Percentiles rank a stretch among this genome's conserved stretches.
phyloP scores from a whole-genome alignment of 2,888 invertebrate genomes.

The Athripsodes cinereus region DNA sequence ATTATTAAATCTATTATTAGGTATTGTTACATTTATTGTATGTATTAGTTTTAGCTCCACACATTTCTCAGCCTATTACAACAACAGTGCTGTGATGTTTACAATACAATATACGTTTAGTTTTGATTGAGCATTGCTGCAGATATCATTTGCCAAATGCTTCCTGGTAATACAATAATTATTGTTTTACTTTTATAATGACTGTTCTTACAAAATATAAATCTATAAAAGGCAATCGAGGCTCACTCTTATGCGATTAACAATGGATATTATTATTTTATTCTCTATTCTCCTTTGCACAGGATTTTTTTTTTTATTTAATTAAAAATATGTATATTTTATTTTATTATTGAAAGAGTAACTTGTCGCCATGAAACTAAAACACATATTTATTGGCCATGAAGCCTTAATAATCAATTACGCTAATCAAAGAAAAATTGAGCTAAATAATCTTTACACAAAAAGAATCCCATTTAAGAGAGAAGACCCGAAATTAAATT shows the following conservation, averaged over 20 bases:
- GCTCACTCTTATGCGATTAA: conserved; percentile 7
- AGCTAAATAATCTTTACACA: not conserved
- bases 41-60: too few relatives aligned
- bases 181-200: conserved; percentile 3
- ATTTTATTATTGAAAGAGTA: not conserved
- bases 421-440: not conserved
- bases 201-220: conserved; percentile 10
- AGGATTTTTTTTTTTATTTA: not conserved
- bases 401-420: not conserved
- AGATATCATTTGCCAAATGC: conserved; percentile 13
- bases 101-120: not conserved
- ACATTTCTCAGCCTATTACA: too few relatives aligned
- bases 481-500: not conserved
- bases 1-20: too few relatives aligned
- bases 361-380: not conserved
- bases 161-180: conserved; percentile 9
- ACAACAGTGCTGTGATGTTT: too few relatives aligned
- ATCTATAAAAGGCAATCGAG: conserved; percentile 15
- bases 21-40: too few relatives aligned
- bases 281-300: not conserved
- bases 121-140: conserved; percentile 13
- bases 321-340: not conserved
- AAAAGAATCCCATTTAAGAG: not conserved
- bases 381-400: not conserved
- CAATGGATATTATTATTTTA: conserved; percentile 4